Evolutionary conservation across 1,140 invertebrate genomes (phyloP).

Genomic region (Archegozetes longisetosus): DNA sequence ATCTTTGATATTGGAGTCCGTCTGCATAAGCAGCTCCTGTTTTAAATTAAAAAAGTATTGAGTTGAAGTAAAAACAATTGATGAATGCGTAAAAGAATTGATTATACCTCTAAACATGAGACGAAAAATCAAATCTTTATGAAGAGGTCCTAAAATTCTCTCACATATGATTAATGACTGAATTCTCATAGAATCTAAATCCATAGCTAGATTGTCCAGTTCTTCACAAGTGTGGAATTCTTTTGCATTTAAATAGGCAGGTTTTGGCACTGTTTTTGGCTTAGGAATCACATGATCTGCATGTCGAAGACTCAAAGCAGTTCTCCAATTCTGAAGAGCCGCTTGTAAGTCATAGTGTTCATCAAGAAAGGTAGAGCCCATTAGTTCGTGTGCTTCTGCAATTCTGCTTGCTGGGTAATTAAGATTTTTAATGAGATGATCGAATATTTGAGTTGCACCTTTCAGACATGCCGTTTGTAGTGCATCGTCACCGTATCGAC

Average conservation of each 20-base stretch:
- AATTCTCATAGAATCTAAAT: constrained; percentile 60
- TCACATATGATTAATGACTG: constrained; percentile 67
- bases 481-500: constrained; percentile 72
- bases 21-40: constrained; percentile 73
- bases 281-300: constrained; percentile 19
- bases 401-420: constrained; percentile 46
- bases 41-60: background rate
- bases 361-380: constrained; percentile 66
- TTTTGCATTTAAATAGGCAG: constrained; percentile 42
- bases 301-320: constrained; percentile 32
- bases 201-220: constrained; percentile 47
- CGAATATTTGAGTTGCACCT: constrained; percentile 62
- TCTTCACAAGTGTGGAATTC: constrained; percentile 56
- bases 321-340: constrained; percentile 39
- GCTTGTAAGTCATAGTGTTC: constrained; percentile 48
- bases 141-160: constrained; percentile 54
- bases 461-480: constrained; percentile 75
- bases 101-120: constrained; percentile 34
- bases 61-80: background rate
- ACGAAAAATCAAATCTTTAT: constrained; percentile 71
- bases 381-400: constrained; percentile 65
- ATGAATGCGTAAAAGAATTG: background rate
- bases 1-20: constrained; percentile 59
- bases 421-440: constrained; percentile 47
- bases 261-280: constrained; percentile 32